Base-by-base conservation (phyloP, 2,888 invertebrate genomes). In the Itoplectis maculator region DNA sequence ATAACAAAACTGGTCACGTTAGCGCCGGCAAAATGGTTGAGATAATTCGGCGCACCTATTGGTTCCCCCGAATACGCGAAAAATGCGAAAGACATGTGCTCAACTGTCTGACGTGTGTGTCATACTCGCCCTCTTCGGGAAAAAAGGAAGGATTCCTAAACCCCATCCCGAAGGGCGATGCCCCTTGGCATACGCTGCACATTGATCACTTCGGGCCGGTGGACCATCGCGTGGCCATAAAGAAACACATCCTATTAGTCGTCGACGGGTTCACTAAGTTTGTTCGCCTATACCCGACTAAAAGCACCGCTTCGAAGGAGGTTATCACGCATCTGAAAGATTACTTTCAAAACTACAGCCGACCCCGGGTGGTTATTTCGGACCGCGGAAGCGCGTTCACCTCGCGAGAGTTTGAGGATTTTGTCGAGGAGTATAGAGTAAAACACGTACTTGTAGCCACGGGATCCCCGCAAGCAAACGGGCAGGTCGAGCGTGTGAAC, bases 381-480 rank as follows among this genome's bases (percentile, higher is more conserved):
- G 82, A 82, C 66, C 47, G 83, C n/a, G 79, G 72, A 45, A 68
- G 56, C 1, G 35, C 56, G 2, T 76, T 83, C 18, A 82, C 79
- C 5, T 74, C 79, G 11, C 20, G 9, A 5, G 42, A 42, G 11
- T 42, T 42, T 13, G 42, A 42, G 8, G 4, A 42, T 11, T 42
- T 42, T 13, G 42, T 42, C 29, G 29, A 29, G 29, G 29, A 29
- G 29, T 29, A 29, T 5, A 61, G 74, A 23, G 76, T 87, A n/a
- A 72, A 70, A 7, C 86, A 86, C 51, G 40, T 85, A 7, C 35
- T 81, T 15, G 69, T 86, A n/a, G 86, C 88, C 1, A 87, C 86
- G 7, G 87, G 81, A 8, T 85, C 86, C 0, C 88, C 84, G 1
- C 70, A 86, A 61, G 86, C 86, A 0, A 88, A 88, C 51, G 88